Percentiles rank a stretch among this genome's conserved stretches.
Conservation (phyloP, 2,888 invertebrate species). For the Heteromurus nitidus region DNA sequence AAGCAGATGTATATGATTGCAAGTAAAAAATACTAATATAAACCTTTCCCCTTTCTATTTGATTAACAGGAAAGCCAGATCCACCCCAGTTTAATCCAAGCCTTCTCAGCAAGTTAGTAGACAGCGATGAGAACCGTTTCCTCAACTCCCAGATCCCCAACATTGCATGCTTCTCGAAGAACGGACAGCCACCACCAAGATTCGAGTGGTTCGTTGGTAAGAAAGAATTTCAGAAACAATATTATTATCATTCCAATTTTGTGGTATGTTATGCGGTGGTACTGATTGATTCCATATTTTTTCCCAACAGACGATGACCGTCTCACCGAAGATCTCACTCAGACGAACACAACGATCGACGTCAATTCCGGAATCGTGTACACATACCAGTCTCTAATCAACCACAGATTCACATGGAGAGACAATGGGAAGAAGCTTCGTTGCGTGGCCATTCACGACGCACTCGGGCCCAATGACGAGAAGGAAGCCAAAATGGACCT, state of each 20-base stretch:
- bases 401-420: slow-evolving; percentile 64
- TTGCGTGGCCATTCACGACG: slow-evolving; percentile 70
- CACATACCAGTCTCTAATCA: slow-evolving; percentile 66
- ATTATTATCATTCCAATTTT: no score
- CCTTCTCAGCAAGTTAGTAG: slow-evolving; percentile 51
- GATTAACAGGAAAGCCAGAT: slow-evolving; percentile 69
- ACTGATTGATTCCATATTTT: slow-evolving; percentile 6
- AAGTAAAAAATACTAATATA: no score
- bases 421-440: slow-evolving; percentile 71
- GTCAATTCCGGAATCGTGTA: slow-evolving; percentile 31
- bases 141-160: slow-evolving; percentile 27
- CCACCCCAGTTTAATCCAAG: slow-evolving; percentile 65
- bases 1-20: no score
- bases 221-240: background rate
- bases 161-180: slow-evolving; percentile 65
- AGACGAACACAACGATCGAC: slow-evolving; percentile 56
- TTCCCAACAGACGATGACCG: slow-evolving; percentile 64
- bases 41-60: background rate
- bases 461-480: slow-evolving; percentile 62
- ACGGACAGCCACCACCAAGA: slow-evolving; percentile 70
- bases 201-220: slow-evolving; percentile 73
- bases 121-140: slow-evolving; percentile 40
- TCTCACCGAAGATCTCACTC: slow-evolving; percentile 62
- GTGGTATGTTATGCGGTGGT: no score
- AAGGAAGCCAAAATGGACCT: slow-evolving; percentile 62